Evolutionary conservation across 1,140 invertebrate species (phyloP).

Genomic region (Parasteatoda tepidariorum): DNA sequence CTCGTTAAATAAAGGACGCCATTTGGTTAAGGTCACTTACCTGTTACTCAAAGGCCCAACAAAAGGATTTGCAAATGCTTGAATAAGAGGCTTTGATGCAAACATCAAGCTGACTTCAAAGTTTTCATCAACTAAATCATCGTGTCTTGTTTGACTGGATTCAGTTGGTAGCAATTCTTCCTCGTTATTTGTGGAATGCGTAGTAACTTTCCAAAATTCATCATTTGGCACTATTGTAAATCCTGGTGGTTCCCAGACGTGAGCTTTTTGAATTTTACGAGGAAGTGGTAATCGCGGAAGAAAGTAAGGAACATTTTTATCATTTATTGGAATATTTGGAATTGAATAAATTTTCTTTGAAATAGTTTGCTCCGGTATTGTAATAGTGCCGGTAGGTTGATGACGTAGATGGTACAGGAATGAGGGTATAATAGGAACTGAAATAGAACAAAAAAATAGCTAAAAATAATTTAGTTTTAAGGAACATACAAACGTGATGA

Average conservation of each 20-base stretch:
- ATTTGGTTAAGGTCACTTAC: too few relatives aligned
- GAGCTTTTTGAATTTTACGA: neutral
- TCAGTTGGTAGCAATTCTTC: constrained; percentile 33
- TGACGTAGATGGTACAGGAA: constrained; percentile 50
- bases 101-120: constrained; percentile 96
- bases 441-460: neutral
- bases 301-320: constrained; percentile 31
- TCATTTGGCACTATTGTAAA: constrained; percentile 48
- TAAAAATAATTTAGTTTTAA: neutral
- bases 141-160: constrained; percentile 73
- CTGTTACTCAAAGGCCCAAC: constrained; percentile 96
- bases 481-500: neutral
- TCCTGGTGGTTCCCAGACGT: neutral
- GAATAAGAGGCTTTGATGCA: constrained; percentile 97
- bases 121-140: constrained; percentile 92
- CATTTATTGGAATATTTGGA: constrained; percentile 13
- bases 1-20: too few relatives aligned
- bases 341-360: neutral
- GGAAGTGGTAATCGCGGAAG: neutral
- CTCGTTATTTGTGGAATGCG: neutral
- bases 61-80: constrained; percentile 95
- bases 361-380: neutral
- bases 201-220: constrained; percentile 35
- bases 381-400: constrained; percentile 12
- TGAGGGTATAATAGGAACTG: constrained; percentile 52